Conservation (phyloP, 2,797 vertebrate genomes). For the Characodon lateralis region DNA sequence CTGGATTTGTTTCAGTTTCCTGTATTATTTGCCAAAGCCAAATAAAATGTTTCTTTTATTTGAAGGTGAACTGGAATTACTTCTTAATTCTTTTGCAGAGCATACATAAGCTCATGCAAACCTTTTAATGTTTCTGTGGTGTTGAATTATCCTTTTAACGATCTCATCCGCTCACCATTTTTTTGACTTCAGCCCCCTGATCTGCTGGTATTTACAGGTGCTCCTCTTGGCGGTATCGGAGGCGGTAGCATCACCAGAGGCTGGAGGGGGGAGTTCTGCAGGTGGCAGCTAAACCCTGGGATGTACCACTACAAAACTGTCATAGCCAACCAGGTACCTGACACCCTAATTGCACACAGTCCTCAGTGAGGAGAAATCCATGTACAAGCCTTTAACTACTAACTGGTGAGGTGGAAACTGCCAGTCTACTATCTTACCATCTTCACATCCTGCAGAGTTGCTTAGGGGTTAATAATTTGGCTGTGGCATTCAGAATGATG, state of each 20-base stretch:
- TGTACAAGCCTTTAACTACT: no score
- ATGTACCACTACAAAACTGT: slow-evolving; percentile 93
- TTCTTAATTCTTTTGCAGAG: not conserved
- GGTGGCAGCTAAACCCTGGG: slow-evolving; percentile 95
- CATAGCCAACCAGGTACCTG: slow-evolving; percentile 88
- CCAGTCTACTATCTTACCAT: no score
- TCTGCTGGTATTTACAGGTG: slow-evolving; percentile 78
- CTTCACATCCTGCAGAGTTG: no score
- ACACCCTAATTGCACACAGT: not conserved
- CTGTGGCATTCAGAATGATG: no score
- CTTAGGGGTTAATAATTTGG: no score
- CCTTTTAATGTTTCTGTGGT: not conserved
- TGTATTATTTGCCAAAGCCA: no score
- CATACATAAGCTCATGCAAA: not conserved
- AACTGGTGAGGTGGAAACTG: no score
- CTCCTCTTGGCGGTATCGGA: slow-evolving; percentile 92
- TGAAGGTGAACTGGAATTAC: not conserved
- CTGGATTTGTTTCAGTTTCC: not conserved
- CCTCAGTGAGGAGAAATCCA: not conserved
- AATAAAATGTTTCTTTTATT: not conserved
- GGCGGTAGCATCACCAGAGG: slow-evolving; percentile 95
- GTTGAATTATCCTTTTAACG: not conserved
- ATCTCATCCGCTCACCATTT: not conserved
- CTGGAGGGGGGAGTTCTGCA: slow-evolving; percentile 95
- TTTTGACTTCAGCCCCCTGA: not conserved